A percentile compares a stretch with the other conserved stretches of the same genome.
phyloP scores from a whole-genome alignment of 1,140 invertebrate genomes.

The Pachypsylla venusta region DNA sequence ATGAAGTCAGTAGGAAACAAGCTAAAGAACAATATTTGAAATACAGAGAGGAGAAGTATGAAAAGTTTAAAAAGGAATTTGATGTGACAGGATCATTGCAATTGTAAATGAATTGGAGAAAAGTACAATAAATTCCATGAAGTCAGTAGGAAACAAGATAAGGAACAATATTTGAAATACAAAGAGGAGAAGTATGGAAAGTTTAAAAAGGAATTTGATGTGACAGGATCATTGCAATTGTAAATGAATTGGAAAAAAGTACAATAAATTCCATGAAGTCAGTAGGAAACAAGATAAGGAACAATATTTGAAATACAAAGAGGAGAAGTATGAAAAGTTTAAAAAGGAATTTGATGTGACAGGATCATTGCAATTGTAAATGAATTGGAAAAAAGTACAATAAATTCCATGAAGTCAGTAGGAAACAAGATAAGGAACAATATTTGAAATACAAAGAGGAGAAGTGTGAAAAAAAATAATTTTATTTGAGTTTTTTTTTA shows the following conservation, averaged over 20 bases:
- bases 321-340: neutral
- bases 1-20: neutral
- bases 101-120: too few species aligned
- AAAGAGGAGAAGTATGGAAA: neutral
- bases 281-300: neutral
- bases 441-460: neutral
- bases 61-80: neutral
- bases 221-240: too few species aligned
- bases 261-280: conserved; percentile 6
- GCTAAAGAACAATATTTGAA: neutral
- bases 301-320: neutral
- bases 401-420: conserved; percentile 5
- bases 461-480: neutral
- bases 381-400: too few species aligned
- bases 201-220: neutral
- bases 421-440: neutral
- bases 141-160: neutral
- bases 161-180: neutral
- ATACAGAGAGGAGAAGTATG: neutral
- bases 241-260: too few species aligned
- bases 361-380: too few species aligned
- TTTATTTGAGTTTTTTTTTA: too few species aligned
- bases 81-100: too few species aligned
- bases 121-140: conserved; percentile 5
- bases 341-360: neutral